Percentiles rank a stretch among this genome's conserved stretches.
These are phyloP conservation scores for Rhopalosiphum maidis DNA, from an alignment of 1,140 invertebrate genomes.

Conservation along the genomic window DNA sequence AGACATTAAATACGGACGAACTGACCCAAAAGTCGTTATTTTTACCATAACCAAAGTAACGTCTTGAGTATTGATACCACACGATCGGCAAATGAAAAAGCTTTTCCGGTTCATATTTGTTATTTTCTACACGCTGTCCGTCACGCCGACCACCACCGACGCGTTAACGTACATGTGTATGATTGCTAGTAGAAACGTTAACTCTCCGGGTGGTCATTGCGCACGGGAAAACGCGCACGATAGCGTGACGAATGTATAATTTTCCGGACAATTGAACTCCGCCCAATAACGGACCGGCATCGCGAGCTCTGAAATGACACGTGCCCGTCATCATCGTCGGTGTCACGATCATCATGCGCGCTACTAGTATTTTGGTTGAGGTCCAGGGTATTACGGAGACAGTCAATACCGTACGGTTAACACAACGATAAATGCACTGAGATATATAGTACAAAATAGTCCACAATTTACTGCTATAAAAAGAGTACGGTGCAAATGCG, in stretches of 20 bases:
- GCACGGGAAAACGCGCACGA: slow-evolving; percentile 50
- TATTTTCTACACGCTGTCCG: neutral
- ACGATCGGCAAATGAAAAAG: neutral
- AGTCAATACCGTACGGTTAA: too few relatives aligned
- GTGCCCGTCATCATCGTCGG: slow-evolving; percentile 7
- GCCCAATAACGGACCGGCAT: slow-evolving; percentile 6
- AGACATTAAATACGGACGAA: neutral
- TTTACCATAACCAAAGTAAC: neutral
- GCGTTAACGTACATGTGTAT: neutral
- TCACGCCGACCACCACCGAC: neutral
- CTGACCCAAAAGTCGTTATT: neutral
- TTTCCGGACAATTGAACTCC: slow-evolving; percentile 56
- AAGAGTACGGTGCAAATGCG: neutral
- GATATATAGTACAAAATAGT: neutral
- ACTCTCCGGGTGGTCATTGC: slow-evolving; percentile 49
- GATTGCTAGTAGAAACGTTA: slow-evolving; percentile 17
- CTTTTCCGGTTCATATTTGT: neutral
- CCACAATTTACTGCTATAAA: neutral
- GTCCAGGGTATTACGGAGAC: neutral
- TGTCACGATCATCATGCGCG: neutral
- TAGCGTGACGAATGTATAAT: slow-evolving; percentile 51
- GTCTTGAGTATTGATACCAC: neutral
- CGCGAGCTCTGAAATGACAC: neutral
- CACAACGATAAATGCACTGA: neutral
- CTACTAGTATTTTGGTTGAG: neutral